These are phyloP conservation scores for Nomada ferruginata DNA, from an alignment of 2,888 invertebrate species.

Conservation along the genomic window DNA sequence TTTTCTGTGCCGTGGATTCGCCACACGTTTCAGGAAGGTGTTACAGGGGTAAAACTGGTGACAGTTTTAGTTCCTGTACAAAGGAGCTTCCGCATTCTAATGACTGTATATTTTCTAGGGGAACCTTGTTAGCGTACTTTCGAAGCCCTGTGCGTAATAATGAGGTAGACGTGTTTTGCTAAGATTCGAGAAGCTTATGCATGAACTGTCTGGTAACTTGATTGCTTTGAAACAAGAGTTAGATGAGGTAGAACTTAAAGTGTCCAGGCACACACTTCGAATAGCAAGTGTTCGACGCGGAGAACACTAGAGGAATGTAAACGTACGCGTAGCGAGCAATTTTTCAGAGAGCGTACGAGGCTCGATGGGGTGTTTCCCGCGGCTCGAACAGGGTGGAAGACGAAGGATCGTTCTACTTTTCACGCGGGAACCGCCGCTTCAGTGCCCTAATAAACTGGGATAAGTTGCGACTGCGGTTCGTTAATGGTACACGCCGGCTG, in stretches of 20 bases:
- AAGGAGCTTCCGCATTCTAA: slow-evolving; percentile 2
- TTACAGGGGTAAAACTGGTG: background rate
- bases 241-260: background rate
- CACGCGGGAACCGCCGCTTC: slow-evolving; percentile 11
- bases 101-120: background rate
- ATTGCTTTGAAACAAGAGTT: background rate
- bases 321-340: too few species aligned
- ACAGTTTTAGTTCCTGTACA: background rate
- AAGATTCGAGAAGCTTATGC: background rate
- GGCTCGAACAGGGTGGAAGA: background rate
- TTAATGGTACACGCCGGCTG: slow-evolving; percentile 33
- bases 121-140: background rate
- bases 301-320: background rate
- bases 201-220: background rate
- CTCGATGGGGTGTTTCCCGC: background rate
- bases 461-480: slow-evolving; percentile 44
- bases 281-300: background rate
- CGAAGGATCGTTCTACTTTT: slow-evolving; percentile 28
- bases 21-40: slow-evolving; percentile 1
- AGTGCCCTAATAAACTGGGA: slow-evolving; percentile 32
- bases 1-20: slow-evolving; percentile 9
- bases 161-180: background rate
- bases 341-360: background rate
- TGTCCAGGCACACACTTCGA: background rate
- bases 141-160: background rate